Percentiles rank a stretch among this genome's conserved stretches.
phyloP scores from a whole-genome alignment of 2,888 invertebrate species.

The Catocala nupta region DNA sequence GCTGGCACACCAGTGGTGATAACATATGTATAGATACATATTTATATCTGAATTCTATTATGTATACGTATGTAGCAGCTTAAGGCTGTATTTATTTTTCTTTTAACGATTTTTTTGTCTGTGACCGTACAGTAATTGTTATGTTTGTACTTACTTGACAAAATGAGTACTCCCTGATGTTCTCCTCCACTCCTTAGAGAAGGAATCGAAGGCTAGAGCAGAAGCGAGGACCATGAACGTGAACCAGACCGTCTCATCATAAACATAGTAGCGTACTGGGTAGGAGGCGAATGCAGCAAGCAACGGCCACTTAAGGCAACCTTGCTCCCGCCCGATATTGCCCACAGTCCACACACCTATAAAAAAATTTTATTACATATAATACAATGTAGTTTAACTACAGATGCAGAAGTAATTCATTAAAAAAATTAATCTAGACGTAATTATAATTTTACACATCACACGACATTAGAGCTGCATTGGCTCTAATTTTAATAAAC shows the following conservation, averaged over 20 bases:
- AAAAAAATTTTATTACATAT: background rate
- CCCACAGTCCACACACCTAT: conserved; percentile 96
- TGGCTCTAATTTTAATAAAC: too few relatives aligned
- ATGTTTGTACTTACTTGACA: conserved; percentile 58
- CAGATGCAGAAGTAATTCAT: too few relatives aligned
- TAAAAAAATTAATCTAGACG: too few relatives aligned
- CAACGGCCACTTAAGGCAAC: conserved; percentile 90
- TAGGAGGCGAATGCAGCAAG: conserved; percentile 90
- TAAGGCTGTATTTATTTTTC: too few relatives aligned
- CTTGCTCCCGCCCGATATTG: conserved; percentile 95
- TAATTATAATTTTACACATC: too few relatives aligned
- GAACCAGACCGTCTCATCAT: conserved; percentile 91
- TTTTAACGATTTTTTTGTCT: too few relatives aligned
- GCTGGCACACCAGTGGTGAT: too few relatives aligned
- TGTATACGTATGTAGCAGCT: too few relatives aligned
- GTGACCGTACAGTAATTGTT: background rate
- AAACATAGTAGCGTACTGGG: conserved; percentile 90
- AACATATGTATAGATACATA: too few relatives aligned
- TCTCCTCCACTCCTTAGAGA: conserved; percentile 93
- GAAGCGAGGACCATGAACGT: conserved; percentile 89
- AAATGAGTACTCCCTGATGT: conserved; percentile 83
- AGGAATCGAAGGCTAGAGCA: conserved; percentile 91
- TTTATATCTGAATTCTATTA: too few relatives aligned
- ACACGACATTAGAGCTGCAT: too few relatives aligned
- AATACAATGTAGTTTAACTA: too few relatives aligned